phyloP scores from a whole-genome alignment of 2,113 vertebrate genomes.

The Dipodomys merriami region DNA sequence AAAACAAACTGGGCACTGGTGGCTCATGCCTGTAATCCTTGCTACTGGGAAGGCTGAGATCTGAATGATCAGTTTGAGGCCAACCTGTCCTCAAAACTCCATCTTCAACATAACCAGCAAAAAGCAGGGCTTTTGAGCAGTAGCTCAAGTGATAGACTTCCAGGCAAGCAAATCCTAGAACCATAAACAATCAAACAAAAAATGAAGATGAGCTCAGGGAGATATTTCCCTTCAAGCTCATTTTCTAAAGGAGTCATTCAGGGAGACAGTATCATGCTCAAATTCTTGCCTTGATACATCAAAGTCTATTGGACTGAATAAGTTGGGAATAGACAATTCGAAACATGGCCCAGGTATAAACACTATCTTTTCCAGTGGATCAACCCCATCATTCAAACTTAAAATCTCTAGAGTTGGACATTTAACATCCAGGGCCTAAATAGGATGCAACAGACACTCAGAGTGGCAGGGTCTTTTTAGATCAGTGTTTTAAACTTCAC shows the following conservation, averaged over 20 bases:
- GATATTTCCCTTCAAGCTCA: background rate
- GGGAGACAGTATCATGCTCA: background rate
- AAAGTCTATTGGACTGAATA: background rate
- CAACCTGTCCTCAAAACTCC: too few species aligned
- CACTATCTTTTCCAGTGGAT: background rate
- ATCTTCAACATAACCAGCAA: too few species aligned
- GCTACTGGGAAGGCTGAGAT: too few species aligned
- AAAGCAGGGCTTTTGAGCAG: too few species aligned
- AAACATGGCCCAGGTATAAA: background rate
- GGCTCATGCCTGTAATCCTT: too few species aligned
- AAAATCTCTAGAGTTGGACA: background rate
- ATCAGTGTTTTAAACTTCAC: background rate
- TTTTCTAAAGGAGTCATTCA: background rate
- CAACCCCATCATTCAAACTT: background rate
- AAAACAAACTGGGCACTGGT: background rate
- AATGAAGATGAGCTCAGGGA: background rate
- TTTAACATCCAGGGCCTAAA: background rate
- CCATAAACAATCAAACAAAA: background rate
- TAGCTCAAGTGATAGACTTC: too few species aligned
- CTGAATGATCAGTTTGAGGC: too few species aligned
- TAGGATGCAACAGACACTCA: background rate
- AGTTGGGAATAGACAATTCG: background rate
- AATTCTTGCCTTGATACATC: background rate
- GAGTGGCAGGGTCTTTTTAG: background rate
- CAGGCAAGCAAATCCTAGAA: too few species aligned